Conservation (phyloP, 2,113 vertebrate species). For the Condylura cristata region DNA sequence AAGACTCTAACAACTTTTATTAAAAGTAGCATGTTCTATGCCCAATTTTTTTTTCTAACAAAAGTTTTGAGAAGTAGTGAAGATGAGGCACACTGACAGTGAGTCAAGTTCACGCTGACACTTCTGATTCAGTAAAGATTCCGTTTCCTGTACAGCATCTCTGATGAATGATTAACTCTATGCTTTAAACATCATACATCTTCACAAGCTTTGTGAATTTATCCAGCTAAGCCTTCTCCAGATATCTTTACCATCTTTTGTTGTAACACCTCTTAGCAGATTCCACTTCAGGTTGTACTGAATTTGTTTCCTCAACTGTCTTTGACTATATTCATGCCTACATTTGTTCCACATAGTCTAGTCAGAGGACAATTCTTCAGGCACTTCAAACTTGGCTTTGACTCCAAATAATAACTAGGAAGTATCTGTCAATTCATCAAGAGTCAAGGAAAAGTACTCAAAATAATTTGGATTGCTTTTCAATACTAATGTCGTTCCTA, state of each 20-base stretch:
- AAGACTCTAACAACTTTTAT: neutral
- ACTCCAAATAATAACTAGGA: neutral
- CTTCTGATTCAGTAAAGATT: neutral
- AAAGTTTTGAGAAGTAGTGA: neutral
- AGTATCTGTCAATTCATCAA: neutral
- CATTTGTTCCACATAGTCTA: neutral
- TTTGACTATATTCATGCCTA: neutral
- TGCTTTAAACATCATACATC: neutral
- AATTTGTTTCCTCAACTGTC: neutral
- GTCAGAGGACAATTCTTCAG: neutral
- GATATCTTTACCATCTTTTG: neutral
- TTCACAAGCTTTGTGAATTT: neutral
- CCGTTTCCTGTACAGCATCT: neutral
- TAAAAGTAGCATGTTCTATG: neutral
- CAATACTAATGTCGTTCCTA: neutral
- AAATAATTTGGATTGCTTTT: neutral
- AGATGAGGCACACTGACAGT: neutral
- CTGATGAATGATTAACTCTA: neutral
- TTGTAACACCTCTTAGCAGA: neutral
- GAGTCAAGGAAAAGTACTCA: neutral
- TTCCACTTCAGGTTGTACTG: neutral
- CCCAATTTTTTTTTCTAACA: neutral
- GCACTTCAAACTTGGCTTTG: neutral
- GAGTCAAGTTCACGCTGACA: neutral
- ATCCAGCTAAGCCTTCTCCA: neutral